Base-by-base conservation (phyloP, 92 coral and sea anemone genomes). In the Porites rus region DNA sequence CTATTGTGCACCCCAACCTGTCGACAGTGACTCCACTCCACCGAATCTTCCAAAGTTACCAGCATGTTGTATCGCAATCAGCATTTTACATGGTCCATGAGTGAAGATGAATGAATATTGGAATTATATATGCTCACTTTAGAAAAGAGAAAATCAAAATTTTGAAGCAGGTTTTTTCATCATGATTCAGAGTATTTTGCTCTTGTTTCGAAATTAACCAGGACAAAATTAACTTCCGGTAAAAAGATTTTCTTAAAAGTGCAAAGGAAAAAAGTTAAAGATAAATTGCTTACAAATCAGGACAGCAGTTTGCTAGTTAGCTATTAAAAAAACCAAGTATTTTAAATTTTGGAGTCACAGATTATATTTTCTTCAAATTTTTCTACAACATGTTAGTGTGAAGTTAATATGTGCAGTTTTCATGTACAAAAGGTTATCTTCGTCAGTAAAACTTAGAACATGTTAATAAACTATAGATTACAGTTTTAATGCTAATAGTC, bases 151-250 rank as follows among this genome's bases (percentile, higher is more conserved):
- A 72, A 19, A 2, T 7, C 59, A 6, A 17, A 56, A 58, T 25
- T 58, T 51, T 38, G 5, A 43, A 0, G 58, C 38, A 16, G 53
- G 24, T 1, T 2, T 51, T 74, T 73, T n/a, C 14, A 12, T 51
- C 21, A 8, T 1, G n/a, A 8, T 11, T 8, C 21, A 52, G 22
- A 24, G 13, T 2, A 51, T 0, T 19, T 9, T 19, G 54, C 63
- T 21, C 16, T 28, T 10, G 54, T 51, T 6, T 19, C 4, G 22
- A 21, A 31, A 22, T 25, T 51, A 4, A 51, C 38, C 53, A 11
- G 64, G 50, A 81, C 43, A 70, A 17, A 56, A 16, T 69, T 81
- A 69, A 81, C 86, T 81, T 81, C 86, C 86, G 86, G 86, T 81
- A 25, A 51, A 38, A 38, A 52, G 13, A 14, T 6, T 56, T 59